These are phyloP conservation scores for Zophobas morio DNA, from an alignment of 1,140 invertebrate genomes.

Conservation along the genomic window DNA sequence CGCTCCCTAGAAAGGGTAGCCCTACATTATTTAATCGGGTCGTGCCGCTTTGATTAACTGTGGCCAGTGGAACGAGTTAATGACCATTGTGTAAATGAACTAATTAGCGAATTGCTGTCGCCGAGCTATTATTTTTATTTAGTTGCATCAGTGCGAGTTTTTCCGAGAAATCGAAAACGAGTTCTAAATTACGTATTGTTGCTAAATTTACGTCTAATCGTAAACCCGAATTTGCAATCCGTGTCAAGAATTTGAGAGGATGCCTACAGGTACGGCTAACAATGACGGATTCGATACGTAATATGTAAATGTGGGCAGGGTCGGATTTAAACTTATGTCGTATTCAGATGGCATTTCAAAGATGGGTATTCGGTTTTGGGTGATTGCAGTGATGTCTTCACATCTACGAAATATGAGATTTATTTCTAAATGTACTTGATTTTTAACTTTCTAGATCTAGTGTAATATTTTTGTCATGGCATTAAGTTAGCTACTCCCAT, in stretches of 20 bases:
- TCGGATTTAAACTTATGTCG: no score
- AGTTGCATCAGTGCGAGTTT: not conserved
- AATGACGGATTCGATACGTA: not conserved
- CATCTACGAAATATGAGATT: no score
- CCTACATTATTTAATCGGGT: constrained; percentile 4
- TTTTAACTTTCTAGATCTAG: no score
- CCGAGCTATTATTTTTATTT: not conserved
- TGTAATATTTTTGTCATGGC: no score
- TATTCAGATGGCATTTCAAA: no score
- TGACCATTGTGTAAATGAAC: constrained; percentile 8
- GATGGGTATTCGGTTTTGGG: no score
- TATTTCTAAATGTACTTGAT: no score
- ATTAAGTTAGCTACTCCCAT: no score
- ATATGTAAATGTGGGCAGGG: no score
- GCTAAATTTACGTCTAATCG: not conserved
- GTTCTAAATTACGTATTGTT: not conserved
- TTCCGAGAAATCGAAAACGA: not conserved
- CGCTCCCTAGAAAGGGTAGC: constrained; percentile 25
- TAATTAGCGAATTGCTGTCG: no score
- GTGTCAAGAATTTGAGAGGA: not conserved
- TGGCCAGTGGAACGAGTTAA: not conserved
- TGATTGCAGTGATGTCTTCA: no score
- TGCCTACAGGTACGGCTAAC: not conserved
- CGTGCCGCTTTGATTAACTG: constrained; percentile 10
- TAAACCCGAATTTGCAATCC: not conserved